Conservation (phyloP, 2,113 vertebrate genomes). For the Mustela nigripes region DNA sequence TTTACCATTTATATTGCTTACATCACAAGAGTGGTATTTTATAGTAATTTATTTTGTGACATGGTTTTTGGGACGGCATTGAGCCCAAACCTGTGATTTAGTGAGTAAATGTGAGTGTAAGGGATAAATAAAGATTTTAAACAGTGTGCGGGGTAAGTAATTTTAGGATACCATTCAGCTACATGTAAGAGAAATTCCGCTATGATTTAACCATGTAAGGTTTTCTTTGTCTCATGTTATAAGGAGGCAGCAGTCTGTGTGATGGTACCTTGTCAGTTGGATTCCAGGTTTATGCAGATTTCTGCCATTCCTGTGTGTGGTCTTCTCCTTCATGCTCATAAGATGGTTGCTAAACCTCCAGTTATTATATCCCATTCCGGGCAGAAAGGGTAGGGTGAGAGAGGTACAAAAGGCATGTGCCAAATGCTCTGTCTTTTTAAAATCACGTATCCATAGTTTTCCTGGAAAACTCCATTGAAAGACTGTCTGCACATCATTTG, state of each 20-base stretch:
- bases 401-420: not conserved
- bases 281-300: not conserved
- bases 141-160: not conserved
- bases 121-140: not conserved
- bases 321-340: not conserved
- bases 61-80: not conserved
- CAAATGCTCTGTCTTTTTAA: not conserved
- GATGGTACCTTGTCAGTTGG: not conserved
- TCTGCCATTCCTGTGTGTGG: not conserved
- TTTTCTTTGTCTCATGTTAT: not conserved
- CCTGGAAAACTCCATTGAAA: not conserved
- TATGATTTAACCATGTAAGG: not conserved
- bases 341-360: not conserved
- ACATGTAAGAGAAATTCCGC: not conserved
- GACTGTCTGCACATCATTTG: not conserved
- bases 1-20: not conserved
- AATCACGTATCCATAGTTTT: not conserved
- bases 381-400: not conserved
- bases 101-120: not conserved
- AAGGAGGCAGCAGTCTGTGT: not conserved
- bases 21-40: not conserved
- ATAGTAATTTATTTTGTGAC: not conserved
- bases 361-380: not conserved
- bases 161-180: not conserved
- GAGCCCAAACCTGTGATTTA: not conserved